A percentile compares a stretch with the other conserved stretches of the same genome.
These are phyloP conservation scores for Argyrosomus japonicus DNA, from an alignment of 2,113 vertebrate genomes.

Conservation along the genomic window DNA sequence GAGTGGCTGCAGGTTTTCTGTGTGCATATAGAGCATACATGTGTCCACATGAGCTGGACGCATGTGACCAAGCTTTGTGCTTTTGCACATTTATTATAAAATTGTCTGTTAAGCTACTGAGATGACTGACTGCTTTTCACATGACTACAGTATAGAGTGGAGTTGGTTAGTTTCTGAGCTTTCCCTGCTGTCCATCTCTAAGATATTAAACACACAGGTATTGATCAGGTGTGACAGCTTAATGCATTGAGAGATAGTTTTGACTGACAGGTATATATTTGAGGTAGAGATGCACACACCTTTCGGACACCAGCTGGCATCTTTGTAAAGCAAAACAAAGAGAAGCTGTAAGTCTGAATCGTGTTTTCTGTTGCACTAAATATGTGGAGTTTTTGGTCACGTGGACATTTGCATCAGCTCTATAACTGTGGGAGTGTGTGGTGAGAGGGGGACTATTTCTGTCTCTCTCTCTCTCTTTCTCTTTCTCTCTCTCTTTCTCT, in stretches of 20 bases:
- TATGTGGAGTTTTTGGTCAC: slow-evolving; percentile 31
- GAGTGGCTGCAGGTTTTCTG: slow-evolving; percentile 23
- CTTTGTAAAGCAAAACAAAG: neutral
- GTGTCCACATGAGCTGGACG: neutral
- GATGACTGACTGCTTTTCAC: slow-evolving; percentile 7
- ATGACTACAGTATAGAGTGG: neutral
- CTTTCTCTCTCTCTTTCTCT: slow-evolving; percentile 13
- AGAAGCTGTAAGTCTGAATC: neutral
- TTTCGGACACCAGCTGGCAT: neutral
- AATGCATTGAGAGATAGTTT: slow-evolving; percentile 24
- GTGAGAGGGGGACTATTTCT: slow-evolving; percentile 35
- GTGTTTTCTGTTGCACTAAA: slow-evolving; percentile 12
- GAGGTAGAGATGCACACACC: neutral
- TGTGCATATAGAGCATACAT: neutral
- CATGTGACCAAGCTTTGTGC: slow-evolving; percentile 31
- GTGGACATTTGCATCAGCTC: slow-evolving; percentile 50
- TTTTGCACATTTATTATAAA: slow-evolving; percentile 1
- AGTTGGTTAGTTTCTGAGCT: neutral
- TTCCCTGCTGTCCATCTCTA: neutral
- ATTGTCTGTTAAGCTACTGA: slow-evolving; percentile 32
- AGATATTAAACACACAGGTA: slow-evolving; percentile 14
- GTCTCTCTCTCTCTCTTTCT: neutral
- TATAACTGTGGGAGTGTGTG: slow-evolving; percentile 44
- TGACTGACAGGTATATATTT: slow-evolving; percentile 1
- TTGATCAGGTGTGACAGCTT: slow-evolving; percentile 48